A percentile compares a stretch with the other conserved stretches of the same genome.
phyloP scores from a whole-genome alignment of 2,113 vertebrate species.

The Etheostoma spectabile region DNA sequence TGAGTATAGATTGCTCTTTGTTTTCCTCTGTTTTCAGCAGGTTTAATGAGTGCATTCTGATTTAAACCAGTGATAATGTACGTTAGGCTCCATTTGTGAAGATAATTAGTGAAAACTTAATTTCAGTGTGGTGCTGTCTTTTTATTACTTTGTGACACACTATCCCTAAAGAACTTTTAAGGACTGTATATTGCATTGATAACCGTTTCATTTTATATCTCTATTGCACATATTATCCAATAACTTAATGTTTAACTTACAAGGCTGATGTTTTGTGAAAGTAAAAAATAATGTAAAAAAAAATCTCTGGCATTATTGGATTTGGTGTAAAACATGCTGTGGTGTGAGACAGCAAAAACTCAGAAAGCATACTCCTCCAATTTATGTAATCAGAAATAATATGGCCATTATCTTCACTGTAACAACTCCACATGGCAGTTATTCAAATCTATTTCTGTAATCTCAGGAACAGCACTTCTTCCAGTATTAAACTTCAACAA shows the following conservation, averaged over 20 bases:
- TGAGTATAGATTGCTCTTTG: background rate
- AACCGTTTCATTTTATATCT: conserved; percentile 13
- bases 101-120: background rate
- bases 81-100: conserved; percentile 2
- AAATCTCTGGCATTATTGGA: conserved; percentile 47
- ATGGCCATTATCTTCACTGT: conserved; percentile 37
- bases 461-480: conserved; percentile 41
- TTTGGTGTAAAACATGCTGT: conserved; percentile 29
- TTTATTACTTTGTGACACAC: background rate
- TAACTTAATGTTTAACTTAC: background rate
- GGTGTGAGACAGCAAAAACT: conserved; percentile 7
- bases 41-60: background rate
- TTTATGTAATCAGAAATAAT: conserved; percentile 42
- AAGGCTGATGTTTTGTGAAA: conserved; percentile 11
- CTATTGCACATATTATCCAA: conserved; percentile 4
- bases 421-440: conserved; percentile 51
- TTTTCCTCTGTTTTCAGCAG: background rate
- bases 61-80: background rate
- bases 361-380: conserved; percentile 5
- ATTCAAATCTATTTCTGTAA: conserved; percentile 61
- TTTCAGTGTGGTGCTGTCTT: background rate
- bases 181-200: background rate
- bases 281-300: conserved; percentile 5
- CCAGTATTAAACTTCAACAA: conserved; percentile 29
- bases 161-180: background rate